Base-by-base conservation (phyloP, 2,797 vertebrate genomes). In the Eulemur rubriventer region DNA sequence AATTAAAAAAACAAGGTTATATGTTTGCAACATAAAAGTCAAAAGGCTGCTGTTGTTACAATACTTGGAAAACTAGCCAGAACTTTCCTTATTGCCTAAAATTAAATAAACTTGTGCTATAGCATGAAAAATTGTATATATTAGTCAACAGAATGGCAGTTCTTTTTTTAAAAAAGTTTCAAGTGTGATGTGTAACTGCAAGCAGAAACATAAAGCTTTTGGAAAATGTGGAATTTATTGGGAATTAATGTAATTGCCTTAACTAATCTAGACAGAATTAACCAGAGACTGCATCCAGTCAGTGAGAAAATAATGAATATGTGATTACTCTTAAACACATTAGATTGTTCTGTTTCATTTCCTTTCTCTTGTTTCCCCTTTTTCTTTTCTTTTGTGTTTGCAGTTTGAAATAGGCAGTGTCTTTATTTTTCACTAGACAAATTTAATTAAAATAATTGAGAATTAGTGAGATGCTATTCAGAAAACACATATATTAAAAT, bases 401-500 rank as follows among this genome's bases (percentile, higher is more conserved):
- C 12, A 70, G 30, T 70, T 52, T 91, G 65, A 84, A 76, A 89
- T 41, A 46, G 28, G 7, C 43, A 4, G 3, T 73, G 50, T 92
- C 90, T 93, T 70, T 87, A n/a, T 89, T 89, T 95, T 94, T 90
- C 70, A 95, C 26, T 48, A 73, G 70, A 46, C 38, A 65, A 89
- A 65, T 61, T 92, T 82, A 93, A 48, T 33, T 69, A 57, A 90
- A 92, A 86, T 81, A 87, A 93, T 59, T 90, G 16, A 30, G 57
- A 95, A 33, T 83, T 85, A 97, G 7, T 63, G 65, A 35, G 35
- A 86, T 91, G 11, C 26, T 92, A 92, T 12, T 94, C 46, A 94
- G 67, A 89, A 93, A 81, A 93, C 70, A 30, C 7, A 13, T 85
- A 9, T 48, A 52, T 84, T 94, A 96, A 94, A 96, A 95, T 91